Base-by-base conservation (phyloP, 2,797 vertebrate species). In the Pseudomugil tenellus region DNA sequence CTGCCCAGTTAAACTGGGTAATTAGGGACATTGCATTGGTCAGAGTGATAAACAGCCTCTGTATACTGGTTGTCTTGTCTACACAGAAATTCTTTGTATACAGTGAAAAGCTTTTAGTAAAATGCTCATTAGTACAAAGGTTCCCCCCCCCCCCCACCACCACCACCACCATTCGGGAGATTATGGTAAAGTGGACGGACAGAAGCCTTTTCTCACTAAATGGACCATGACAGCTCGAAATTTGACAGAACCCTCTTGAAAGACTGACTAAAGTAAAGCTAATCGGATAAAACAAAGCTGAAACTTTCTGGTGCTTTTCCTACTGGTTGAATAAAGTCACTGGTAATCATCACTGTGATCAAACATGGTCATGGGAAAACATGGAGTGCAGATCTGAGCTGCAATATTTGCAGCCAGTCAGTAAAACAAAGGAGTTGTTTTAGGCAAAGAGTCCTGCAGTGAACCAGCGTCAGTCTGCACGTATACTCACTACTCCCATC, bases 121-220 rank as follows among this genome's bases (percentile, higher is more conserved):
- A 46, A 53, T 26, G 19, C 16, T 19, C 53, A 58, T 67, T 56
- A 43, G 41, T 16, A 28, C 10, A 37, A 37, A 57, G 46, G n/a
- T n/a, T n/a, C n/a, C n/a, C n/a, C n/a, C n/a, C n/a, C n/a, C n/a
- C n/a, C n/a, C n/a, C n/a, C n/a, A n/a, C n/a, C n/a, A n/a, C n/a
- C n/a, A n/a, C n/a, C 39, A 48, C 39, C 29, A 35, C 41, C 57
- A 39, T 11, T 58, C 55, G 11, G n/a, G n/a, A 59, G 48, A 59
- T 53, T 53, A 43, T 54, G 35, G 58, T 57, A 49, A 5, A 63
- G 54, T 23, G 59, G 56, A 31, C 55, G 23, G 59, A 43, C 14
- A 1, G 37, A 69, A 52, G n/a, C 29, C 37, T 54, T 51, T 64
- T 12, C 16, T 72, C 63, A 51, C 13, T 41, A 48, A 56, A 60